These are phyloP conservation scores for Odocoileus virginianus DNA, from an alignment of 2,113 vertebrate species.

Conservation along the genomic window DNA sequence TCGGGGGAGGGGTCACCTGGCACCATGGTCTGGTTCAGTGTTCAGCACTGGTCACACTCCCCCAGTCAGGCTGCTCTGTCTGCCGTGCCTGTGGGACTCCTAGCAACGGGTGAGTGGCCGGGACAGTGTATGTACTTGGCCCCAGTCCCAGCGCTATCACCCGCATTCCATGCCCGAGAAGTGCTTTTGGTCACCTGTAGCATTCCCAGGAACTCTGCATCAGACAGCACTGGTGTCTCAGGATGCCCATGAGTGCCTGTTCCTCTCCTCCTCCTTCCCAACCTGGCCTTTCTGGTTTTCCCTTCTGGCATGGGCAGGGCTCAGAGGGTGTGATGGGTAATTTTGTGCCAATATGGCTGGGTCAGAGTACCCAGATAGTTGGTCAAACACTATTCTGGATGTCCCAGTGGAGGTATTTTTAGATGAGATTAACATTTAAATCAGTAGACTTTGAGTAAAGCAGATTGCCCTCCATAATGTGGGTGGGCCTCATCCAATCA, in stretches of 20 bases:
- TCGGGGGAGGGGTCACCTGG: fast-evolving
- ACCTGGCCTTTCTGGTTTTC: background rate
- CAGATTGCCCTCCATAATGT: background rate
- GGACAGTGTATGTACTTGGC: background rate
- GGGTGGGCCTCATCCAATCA: background rate
- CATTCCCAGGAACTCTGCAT: background rate
- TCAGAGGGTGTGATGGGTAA: background rate
- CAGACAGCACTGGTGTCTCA: background rate
- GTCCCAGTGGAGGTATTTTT: background rate
- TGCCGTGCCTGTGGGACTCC: background rate
- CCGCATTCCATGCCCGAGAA: background rate
- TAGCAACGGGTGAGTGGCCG: fast-evolving
- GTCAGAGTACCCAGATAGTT: background rate
- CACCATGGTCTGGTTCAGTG: fast-evolving
- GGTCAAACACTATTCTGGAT: background rate
- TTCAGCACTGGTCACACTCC: too few species aligned
- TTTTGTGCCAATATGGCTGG: background rate
- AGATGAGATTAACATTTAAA: background rate
- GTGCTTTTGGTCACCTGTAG: background rate
- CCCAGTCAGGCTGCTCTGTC: background rate
- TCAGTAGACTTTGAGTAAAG: background rate
- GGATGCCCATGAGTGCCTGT: background rate
- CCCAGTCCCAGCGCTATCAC: background rate
- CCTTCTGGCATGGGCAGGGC: background rate
- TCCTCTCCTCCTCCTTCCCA: background rate